phyloP scores from a whole-genome alignment of 2,888 invertebrate genomes.

The Caenorhabditis wallacei region DNA sequence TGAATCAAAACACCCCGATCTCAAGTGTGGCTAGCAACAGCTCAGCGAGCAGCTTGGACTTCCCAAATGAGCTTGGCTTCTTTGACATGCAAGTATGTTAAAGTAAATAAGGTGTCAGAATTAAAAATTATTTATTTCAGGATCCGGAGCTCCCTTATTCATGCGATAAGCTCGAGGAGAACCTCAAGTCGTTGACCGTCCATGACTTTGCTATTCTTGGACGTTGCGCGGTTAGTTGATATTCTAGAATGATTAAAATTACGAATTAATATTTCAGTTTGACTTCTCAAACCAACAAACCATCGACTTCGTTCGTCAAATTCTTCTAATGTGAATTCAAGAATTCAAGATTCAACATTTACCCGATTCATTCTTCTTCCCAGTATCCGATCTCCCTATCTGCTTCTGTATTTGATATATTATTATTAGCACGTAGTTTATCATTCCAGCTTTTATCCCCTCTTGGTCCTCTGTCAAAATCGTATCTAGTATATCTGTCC shows the following conservation, averaged over 20 bases:
- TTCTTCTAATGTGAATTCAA: conserved; percentile 30
- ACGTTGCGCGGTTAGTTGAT: conserved; percentile 42
- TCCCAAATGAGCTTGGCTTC: conserved; percentile 52
- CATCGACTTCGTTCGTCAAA: conserved; percentile 56
- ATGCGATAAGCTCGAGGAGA: conserved; percentile 58
- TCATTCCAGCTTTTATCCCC: not conserved
- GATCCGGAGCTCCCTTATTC: conserved; percentile 59
- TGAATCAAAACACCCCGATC: conserved; percentile 55
- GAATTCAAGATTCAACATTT: not conserved
- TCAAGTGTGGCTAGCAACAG: conserved; percentile 64
- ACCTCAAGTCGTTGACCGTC: conserved; percentile 51
- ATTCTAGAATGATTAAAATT: not conserved
- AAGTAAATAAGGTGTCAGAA: not conserved
- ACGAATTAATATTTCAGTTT: conserved; percentile 23
- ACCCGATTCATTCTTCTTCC: conserved; percentile 11
- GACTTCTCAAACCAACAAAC: conserved; percentile 56
- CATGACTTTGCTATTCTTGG: conserved; percentile 60
- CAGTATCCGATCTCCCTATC: conserved; percentile 30
- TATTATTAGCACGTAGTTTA: conserved; percentile 2
- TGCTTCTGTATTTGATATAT: not conserved
- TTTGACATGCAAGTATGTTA: conserved; percentile 48
- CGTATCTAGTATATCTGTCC: not conserved
- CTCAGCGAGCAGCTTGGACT: conserved; percentile 53
- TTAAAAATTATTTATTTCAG: conserved; percentile 38
- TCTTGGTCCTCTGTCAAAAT: not conserved